Conservation (phyloP, 2,113 vertebrate species). For the Paracanthobrama guichenoti region DNA sequence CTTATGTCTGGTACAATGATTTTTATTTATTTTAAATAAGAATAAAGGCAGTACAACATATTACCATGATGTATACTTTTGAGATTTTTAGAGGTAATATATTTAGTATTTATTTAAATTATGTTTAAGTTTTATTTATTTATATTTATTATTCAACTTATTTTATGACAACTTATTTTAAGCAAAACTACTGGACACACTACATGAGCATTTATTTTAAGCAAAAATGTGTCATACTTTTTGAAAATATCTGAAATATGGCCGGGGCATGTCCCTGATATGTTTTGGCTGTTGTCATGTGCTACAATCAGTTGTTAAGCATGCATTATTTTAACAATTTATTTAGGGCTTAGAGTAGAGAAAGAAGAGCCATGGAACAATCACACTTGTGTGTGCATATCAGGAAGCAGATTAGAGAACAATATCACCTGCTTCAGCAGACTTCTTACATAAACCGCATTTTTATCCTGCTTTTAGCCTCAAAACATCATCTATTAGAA, state of each 20-base stretch:
- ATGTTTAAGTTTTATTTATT: too few relatives aligned
- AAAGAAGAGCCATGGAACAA: not conserved
- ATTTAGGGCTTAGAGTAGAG: not conserved
- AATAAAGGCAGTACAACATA: too few relatives aligned
- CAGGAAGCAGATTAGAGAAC: constrained; percentile 64
- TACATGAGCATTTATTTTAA: not conserved
- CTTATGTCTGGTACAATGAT: not conserved
- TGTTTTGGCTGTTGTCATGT: not conserved
- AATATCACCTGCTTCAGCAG: constrained; percentile 63
- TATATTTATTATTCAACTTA: too few relatives aligned
- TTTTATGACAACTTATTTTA: not conserved
- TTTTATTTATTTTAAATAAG: too few relatives aligned
- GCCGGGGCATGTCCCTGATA: not conserved
- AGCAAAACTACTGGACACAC: not conserved
- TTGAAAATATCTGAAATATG: not conserved
- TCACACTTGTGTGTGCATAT: not conserved
- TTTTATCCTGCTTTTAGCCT: constrained; percentile 1
- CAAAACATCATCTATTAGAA: constrained; percentile 9
- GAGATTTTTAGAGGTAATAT: too few relatives aligned
- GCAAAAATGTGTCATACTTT: not conserved
- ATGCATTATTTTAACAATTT: not conserved
- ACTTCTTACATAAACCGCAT: constrained; percentile 60
- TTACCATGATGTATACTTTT: too few relatives aligned
- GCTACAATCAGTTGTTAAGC: not conserved
- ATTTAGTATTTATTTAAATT: too few relatives aligned